These are phyloP conservation scores for Pedionomus torquatus DNA, from an alignment of 2,113 vertebrate genomes.

Conservation along the genomic window DNA sequence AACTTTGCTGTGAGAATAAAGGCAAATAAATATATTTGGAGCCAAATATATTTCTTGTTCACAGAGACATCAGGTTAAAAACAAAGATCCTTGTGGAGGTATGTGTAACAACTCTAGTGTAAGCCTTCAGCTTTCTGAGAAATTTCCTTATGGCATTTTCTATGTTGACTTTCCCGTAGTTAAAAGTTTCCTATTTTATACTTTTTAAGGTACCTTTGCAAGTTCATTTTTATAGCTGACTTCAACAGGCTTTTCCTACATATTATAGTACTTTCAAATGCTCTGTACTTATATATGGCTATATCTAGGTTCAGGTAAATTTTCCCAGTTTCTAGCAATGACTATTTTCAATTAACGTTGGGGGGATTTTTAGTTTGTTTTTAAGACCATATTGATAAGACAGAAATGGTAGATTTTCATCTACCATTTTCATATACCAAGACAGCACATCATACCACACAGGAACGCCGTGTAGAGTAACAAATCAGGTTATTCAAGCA, in stretches of 20 bases:
- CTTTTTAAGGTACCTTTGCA: neutral
- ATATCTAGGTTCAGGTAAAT: neutral
- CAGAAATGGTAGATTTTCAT: neutral
- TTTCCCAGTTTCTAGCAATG: neutral
- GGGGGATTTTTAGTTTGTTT: neutral
- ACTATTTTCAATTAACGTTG: neutral
- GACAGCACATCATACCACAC: neutral
- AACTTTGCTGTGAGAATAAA: neutral
- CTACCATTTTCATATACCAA: neutral
- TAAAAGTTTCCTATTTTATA: neutral
- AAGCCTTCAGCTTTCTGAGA: neutral
- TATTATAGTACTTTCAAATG: neutral
- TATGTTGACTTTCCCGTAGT: neutral
- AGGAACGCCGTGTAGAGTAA: neutral
- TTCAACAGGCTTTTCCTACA: neutral
- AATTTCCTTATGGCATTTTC: neutral
- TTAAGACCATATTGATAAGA: neutral
- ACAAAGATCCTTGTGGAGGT: neutral
- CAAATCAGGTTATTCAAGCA: neutral
- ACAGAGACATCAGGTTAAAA: neutral
- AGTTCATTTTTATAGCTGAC: neutral
- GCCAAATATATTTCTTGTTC: neutral
- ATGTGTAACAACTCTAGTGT: neutral
- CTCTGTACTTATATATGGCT: neutral
- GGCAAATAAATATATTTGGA: neutral